Evolutionary conservation across 2,113 vertebrate species (phyloP).

Genomic region (Perccottus glenii): DNA sequence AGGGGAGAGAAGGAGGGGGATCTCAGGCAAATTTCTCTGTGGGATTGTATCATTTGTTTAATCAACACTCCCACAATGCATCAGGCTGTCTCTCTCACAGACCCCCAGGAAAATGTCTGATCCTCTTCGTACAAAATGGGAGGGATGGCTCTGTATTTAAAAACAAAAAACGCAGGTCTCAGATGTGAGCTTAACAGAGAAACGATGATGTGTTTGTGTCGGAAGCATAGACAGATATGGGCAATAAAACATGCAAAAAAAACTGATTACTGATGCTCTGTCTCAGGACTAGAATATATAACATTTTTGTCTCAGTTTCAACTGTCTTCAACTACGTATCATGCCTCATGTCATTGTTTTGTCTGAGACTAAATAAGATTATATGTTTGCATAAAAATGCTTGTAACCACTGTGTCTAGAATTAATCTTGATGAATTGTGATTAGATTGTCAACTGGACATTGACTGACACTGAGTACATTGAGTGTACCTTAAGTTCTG

Average conservation of each 20-base stretch:
- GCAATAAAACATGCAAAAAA: background rate
- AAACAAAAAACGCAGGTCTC: conserved; percentile 55
- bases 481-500: no score
- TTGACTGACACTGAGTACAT: no score
- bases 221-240: background rate
- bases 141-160: conserved; percentile 39
- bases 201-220: conserved; percentile 39
- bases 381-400: no score
- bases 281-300: no score
- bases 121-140: conserved; percentile 27
- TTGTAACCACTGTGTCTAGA: no score
- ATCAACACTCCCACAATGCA: conserved; percentile 32
- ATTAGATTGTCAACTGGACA: no score
- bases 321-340: no score
- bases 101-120: conserved; percentile 39
- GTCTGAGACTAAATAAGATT: no score
- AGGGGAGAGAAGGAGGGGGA: conserved; percentile 15
- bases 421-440: no score
- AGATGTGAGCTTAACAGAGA: conserved; percentile 37
- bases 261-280: conserved; percentile 14
- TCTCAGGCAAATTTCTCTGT: conserved; percentile 33
- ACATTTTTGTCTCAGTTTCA: no score
- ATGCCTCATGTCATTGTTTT: no score
- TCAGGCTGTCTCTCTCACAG: conserved; percentile 10
- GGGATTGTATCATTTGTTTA: conserved; percentile 46